These are phyloP conservation scores for Mastomys coucha DNA, from an alignment of 2,113 vertebrate species.

Conservation along the genomic window DNA sequence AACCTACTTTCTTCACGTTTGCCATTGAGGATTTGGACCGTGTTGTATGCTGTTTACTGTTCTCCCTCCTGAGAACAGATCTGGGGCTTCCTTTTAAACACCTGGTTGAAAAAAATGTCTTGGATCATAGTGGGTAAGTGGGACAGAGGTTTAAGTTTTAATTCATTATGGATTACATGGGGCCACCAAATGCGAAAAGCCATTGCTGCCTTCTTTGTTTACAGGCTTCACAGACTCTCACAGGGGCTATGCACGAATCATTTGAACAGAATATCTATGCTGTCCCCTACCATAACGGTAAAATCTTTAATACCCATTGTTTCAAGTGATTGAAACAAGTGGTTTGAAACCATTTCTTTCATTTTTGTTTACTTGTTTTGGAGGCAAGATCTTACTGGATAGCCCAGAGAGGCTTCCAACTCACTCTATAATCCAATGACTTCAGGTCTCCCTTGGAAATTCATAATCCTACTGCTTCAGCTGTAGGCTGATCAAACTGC, in stretches of 20 bases:
- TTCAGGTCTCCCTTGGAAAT: not conserved
- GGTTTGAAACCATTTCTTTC: slow-evolving; percentile 58
- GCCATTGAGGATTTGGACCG: slow-evolving; percentile 46
- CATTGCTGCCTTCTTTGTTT: slow-evolving; percentile 39
- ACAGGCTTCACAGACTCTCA: slow-evolving; percentile 8
- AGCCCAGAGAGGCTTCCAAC: not conserved
- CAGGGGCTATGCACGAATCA: slow-evolving; percentile 11
- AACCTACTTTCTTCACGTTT: slow-evolving; percentile 29
- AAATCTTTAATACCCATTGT: slow-evolving; percentile 42
- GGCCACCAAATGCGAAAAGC: slow-evolving; percentile 14
- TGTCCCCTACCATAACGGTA: not conserved
- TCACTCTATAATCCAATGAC: not conserved
- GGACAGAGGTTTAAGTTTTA: slow-evolving; percentile 48
- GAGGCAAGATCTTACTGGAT: not conserved
- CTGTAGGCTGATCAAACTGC: no score
- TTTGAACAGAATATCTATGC: slow-evolving; percentile 42
- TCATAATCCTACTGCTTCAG: not conserved
- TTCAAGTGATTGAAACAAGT: slow-evolving; percentile 58
- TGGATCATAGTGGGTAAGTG: slow-evolving; percentile 35
- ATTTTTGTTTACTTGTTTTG: not conserved
- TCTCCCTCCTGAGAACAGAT: slow-evolving; percentile 51
- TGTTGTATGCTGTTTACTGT: slow-evolving; percentile 37
- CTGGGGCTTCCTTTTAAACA: slow-evolving; percentile 28
- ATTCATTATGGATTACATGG: slow-evolving; percentile 39
- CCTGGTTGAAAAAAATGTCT: slow-evolving; percentile 1